Percentiles rank a stretch among this genome's conserved stretches.
phyloP scores from a whole-genome alignment of 2,113 vertebrate species.

The Sapayoa aenigma region DNA sequence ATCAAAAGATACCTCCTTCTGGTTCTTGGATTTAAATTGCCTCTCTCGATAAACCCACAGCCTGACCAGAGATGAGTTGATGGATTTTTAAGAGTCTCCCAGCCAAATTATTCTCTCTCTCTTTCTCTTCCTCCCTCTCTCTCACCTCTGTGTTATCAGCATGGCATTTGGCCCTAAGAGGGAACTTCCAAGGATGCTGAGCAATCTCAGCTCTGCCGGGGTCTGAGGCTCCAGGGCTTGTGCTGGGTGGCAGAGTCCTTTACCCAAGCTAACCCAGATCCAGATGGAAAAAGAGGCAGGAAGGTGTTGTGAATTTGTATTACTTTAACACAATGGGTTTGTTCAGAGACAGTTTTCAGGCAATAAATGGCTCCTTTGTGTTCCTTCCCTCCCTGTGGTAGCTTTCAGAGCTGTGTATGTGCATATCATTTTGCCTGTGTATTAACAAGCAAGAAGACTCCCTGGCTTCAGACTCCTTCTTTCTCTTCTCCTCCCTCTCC shows the following conservation, averaged over 20 bases:
- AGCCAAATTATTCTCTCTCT: background rate
- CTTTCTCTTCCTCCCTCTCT: background rate
- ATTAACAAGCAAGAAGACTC: conserved; percentile 1
- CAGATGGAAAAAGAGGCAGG: conserved; percentile 47
- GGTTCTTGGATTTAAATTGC: conserved; percentile 37
- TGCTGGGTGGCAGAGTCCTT: background rate
- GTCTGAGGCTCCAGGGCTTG: background rate
- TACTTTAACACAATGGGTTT: conserved; percentile 63
- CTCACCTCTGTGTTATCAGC: conserved; percentile 8
- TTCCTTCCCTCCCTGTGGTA: conserved; percentile 11
- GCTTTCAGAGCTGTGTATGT: background rate
- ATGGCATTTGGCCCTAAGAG: background rate
- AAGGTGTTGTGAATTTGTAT: conserved; percentile 68
- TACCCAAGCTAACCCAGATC: background rate
- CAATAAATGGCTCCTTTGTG: conserved; percentile 58
- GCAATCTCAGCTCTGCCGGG: background rate
- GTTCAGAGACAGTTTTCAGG: conserved; percentile 67
- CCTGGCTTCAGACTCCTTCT: background rate
- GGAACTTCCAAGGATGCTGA: background rate
- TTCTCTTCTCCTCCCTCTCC: background rate
- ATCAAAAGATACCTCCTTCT: conserved; percentile 56
- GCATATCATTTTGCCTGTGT: conserved; percentile 37
- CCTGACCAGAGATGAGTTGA: background rate
- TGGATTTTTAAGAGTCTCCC: conserved; percentile 24
- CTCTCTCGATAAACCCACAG: conserved; percentile 13